Evolutionary conservation across 1,140 invertebrate species (phyloP).

Genomic region (Scaptomyza montana): DNA sequence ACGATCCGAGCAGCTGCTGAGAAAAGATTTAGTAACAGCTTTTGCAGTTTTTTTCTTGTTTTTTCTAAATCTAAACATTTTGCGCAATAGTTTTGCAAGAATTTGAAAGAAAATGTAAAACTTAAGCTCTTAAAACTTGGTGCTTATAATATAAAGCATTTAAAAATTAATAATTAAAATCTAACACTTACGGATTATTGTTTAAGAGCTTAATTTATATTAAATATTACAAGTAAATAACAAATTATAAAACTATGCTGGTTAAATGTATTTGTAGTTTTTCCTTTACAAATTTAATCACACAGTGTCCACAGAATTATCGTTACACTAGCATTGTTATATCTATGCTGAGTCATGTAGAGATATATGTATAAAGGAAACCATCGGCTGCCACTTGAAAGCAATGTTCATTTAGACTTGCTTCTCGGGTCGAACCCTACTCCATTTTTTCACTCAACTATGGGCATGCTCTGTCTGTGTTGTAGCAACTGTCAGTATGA

Average conservation of each 20-base stretch:
- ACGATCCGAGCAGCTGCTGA: conserved; percentile 1
- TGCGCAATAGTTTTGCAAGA: background rate
- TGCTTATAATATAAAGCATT: background rate
- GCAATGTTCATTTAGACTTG: background rate
- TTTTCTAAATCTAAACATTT: background rate
- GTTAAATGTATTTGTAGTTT: background rate
- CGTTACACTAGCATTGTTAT: background rate
- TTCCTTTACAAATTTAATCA: background rate
- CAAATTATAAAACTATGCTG: background rate
- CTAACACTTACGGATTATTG: too few species aligned
- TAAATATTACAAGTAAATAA: background rate
- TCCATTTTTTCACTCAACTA: too few species aligned
- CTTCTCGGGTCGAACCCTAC: conserved; percentile 5
- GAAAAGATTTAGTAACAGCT: background rate
- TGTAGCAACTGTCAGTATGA: conserved; percentile 27
- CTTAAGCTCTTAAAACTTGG: background rate
- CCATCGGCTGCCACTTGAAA: conserved; percentile 20
- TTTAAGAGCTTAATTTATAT: too few species aligned
- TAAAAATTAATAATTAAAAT: too few species aligned
- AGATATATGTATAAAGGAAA: background rate
- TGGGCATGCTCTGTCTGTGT: conserved; percentile 3
- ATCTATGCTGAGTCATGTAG: background rate
- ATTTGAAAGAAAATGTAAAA: background rate
- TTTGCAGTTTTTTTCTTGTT: background rate
- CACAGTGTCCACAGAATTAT: background rate